Conservation (phyloP, 2,888 invertebrate genomes). For the Zaprionus obscuricornis region DNA sequence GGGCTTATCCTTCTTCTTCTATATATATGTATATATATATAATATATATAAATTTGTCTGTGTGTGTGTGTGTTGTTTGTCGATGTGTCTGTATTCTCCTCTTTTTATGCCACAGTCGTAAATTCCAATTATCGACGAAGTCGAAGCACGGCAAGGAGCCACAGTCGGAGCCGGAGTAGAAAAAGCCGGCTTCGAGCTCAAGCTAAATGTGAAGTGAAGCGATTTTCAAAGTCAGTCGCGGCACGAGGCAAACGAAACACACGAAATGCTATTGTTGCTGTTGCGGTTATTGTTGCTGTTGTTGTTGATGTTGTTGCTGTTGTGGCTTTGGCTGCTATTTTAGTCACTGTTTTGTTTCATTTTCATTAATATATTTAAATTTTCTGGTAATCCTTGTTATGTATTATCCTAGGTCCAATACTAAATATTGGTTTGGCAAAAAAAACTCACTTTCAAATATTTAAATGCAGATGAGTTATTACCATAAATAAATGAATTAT, state of each 20-base stretch:
- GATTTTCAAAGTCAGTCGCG: conserved; percentile 70
- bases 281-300: background rate
- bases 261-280: conserved; percentile 14
- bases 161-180: conserved; percentile 14
- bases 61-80: too few species aligned
- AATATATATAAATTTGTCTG: too few species aligned
- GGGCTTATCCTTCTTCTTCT: conserved; percentile 18
- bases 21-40: too few species aligned
- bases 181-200: conserved; percentile 43
- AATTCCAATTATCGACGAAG: conserved; percentile 77
- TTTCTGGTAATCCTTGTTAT: conserved; percentile 52
- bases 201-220: conserved; percentile 53
- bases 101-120: conserved; percentile 76
- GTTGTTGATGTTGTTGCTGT: background rate
- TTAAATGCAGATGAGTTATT: too few species aligned
- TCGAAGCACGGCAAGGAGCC: conserved; percentile 59
- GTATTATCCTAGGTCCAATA: conserved; percentile 17
- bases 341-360: conserved; percentile 48
- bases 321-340: conserved; percentile 45
- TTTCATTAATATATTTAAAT: conserved; percentile 57
- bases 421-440: too few species aligned
- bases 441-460: too few species aligned
- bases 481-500: conserved; percentile 40
- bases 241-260: conserved; percentile 32
- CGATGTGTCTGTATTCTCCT: conserved; percentile 51